A percentile compares a stretch with the other conserved stretches of the same genome.
Conservation (phyloP, 1,140 invertebrate species). For the Pygmarrhopalites habei region DNA sequence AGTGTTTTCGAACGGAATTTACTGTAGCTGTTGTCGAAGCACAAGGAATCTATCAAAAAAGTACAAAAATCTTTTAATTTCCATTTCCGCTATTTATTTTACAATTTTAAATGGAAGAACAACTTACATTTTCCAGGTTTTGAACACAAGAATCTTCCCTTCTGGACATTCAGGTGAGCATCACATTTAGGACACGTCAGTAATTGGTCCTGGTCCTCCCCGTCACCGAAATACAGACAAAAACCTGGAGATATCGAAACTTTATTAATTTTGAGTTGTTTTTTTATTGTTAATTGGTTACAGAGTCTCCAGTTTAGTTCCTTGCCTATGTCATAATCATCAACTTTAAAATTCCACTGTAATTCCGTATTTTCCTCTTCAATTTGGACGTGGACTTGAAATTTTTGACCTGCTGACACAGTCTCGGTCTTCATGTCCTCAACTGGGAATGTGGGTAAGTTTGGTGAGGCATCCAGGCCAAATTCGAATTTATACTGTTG, state of each 20-base stretch:
- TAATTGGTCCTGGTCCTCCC: not conserved
- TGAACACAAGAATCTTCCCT: not conserved
- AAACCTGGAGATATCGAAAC: too few relatives aligned
- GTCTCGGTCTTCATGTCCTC: not conserved
- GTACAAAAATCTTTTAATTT: too few relatives aligned
- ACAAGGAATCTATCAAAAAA: too few relatives aligned
- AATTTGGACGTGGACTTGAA: not conserved
- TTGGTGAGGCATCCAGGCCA: not conserved
- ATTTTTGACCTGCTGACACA: not conserved
- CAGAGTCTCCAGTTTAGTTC: too few relatives aligned
- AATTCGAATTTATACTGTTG: constrained; percentile 1
- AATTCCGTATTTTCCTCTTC: not conserved
- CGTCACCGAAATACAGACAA: constrained; percentile 1
- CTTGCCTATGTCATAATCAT: constrained; percentile 21
- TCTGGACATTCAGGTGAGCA: constrained; percentile 4
- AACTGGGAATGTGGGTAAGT: not conserved
- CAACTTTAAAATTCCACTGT: constrained; percentile 17
- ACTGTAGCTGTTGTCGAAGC: too few relatives aligned
- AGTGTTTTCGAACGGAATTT: too few relatives aligned
- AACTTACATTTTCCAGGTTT: constrained; percentile 22
- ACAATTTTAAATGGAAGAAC: too few relatives aligned
- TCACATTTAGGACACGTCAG: constrained; percentile 1
- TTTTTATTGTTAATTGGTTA: too few relatives aligned
- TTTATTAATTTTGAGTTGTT: too few relatives aligned
- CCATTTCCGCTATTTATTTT: too few relatives aligned